Evolutionary conservation across 2,797 vertebrate species (phyloP).

Genomic region (Eupleurogrammus muticus): DNA sequence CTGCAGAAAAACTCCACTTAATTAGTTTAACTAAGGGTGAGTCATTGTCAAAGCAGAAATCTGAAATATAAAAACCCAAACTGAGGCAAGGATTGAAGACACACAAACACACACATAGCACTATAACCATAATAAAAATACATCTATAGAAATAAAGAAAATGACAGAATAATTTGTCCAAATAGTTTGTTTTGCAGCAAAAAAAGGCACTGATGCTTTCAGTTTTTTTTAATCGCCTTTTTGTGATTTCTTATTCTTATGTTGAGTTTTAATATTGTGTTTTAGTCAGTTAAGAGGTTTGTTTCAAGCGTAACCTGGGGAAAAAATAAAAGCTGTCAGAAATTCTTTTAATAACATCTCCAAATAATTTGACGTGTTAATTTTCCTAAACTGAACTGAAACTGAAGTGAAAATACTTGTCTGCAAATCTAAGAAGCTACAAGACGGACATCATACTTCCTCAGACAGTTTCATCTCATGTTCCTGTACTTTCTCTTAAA

Average conservation of each 20-base stretch:
- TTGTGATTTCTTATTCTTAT: not conserved
- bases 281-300: not conserved
- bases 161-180: not conserved
- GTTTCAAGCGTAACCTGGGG: not conserved
- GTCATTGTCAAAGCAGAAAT: not conserved
- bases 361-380: not conserved
- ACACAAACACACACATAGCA: not conserved
- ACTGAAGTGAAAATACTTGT: not conserved
- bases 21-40: no score
- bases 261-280: not conserved
- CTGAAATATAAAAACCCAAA: conserved; percentile 1
- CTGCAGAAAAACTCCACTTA: no score
- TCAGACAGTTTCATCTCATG: conserved; percentile 2
- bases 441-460: no score
- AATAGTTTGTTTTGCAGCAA: not conserved
- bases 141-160: not conserved
- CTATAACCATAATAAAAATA: not conserved
- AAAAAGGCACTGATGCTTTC: not conserved
- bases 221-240: no score
- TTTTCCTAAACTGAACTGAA: not conserved
- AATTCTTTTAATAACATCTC: conserved; percentile 7
- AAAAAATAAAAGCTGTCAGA: not conserved
- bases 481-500: conserved; percentile 18
- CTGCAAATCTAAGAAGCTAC: no score
- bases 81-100: not conserved